These are phyloP conservation scores for Kobus ellipsiprymnus DNA, from an alignment of 2,113 vertebrate genomes.

Conservation along the genomic window DNA sequence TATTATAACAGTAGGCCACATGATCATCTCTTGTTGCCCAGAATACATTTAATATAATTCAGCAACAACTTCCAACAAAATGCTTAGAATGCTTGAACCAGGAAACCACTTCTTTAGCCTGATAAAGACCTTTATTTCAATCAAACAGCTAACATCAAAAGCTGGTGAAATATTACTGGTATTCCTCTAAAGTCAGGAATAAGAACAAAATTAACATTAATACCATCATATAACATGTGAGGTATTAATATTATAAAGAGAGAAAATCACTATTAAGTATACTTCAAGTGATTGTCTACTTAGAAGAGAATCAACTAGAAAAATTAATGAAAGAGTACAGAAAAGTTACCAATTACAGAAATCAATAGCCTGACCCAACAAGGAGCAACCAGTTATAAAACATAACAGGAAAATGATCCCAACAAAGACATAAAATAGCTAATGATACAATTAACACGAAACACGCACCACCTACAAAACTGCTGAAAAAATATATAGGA, in stretches of 20 bases:
- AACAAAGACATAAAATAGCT: background rate
- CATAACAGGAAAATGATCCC: background rate
- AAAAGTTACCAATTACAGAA: conserved; percentile 41
- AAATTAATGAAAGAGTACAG: conserved; percentile 1
- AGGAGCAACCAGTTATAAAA: conserved; percentile 5
- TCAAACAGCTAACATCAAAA: conserved; percentile 36
- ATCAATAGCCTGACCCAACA: background rate
- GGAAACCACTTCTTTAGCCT: conserved; percentile 1
- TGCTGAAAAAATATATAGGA: background rate
- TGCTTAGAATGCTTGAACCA: conserved; percentile 15
- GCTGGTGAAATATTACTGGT: conserved; percentile 25
- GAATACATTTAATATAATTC: conserved; percentile 41
- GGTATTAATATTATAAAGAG: conserved; percentile 32
- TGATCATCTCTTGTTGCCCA: background rate
- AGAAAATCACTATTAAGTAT: conserved; percentile 22
- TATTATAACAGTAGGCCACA: conserved; percentile 5
- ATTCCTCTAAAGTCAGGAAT: conserved; percentile 34
- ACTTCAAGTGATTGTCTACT: conserved; percentile 28
- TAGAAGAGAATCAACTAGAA: conserved; percentile 20
- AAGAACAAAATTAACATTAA: conserved; percentile 30
- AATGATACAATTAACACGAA: conserved; percentile 29
- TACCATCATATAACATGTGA: conserved; percentile 2
- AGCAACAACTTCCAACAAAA: conserved; percentile 30
- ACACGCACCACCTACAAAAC: background rate
- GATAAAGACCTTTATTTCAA: conserved; percentile 23